Evolutionary conservation across 2,113 vertebrate genomes (phyloP).

Genomic region (Galeopterus variegatus): DNA sequence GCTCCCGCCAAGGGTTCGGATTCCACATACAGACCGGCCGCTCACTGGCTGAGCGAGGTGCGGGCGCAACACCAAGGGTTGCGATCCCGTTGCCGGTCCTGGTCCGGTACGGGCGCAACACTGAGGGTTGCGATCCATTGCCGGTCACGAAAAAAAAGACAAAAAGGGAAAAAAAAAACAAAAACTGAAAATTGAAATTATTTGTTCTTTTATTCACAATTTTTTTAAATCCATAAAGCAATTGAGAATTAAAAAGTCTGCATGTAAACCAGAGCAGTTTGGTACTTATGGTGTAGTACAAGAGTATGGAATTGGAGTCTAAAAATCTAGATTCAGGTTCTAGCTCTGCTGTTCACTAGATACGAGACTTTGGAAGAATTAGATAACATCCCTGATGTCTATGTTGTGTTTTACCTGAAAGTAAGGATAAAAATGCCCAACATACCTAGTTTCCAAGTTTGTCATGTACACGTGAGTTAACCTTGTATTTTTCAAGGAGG

Average conservation of each 20-base stretch:
- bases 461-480: background rate
- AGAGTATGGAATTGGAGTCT: background rate
- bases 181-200: slow-evolving; percentile 7
- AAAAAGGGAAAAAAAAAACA: no score
- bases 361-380: background rate
- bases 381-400: background rate
- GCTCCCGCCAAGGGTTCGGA: no score
- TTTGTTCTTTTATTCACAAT: background rate
- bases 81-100: no score
- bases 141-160: no score
- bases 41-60: no score
- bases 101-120: no score
- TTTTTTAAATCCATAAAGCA: background rate
- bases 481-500: background rate
- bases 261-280: background rate
- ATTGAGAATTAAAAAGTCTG: background rate
- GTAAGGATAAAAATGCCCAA: background rate
- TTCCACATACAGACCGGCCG: no score
- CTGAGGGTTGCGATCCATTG: no score
- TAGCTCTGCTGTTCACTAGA: background rate
- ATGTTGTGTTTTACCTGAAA: background rate
- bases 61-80: no score
- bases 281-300: background rate
- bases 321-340: background rate
- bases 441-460: background rate